Conservation (phyloP, 2,113 vertebrate genomes). For the Trachemys scripta region DNA sequence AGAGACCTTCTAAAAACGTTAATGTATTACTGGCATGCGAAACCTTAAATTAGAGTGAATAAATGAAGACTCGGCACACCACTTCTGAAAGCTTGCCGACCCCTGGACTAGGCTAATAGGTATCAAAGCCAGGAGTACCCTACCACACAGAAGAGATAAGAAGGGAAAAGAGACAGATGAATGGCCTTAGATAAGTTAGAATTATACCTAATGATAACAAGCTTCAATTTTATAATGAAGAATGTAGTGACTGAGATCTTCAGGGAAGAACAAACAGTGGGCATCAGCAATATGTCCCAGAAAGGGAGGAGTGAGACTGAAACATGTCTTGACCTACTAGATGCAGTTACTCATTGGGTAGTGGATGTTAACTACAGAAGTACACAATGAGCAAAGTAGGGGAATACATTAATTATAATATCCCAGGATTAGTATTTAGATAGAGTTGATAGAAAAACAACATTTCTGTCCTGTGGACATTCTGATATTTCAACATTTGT, state of each 20-base stretch:
- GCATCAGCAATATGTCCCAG: neutral
- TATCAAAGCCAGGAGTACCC: neutral
- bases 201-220: neutral
- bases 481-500: neutral
- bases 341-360: neutral
- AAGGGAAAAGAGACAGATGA: neutral
- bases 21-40: too few species aligned
- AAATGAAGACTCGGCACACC: too few species aligned
- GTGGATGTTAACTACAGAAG: slow-evolving; percentile 27
- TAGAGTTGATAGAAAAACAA: neutral
- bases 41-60: too few species aligned
- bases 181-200: neutral
- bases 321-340: neutral
- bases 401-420: neutral
- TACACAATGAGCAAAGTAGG: neutral
- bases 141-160: neutral
- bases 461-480: neutral
- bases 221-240: neutral
- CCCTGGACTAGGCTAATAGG: neutral
- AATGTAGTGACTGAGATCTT: neutral
- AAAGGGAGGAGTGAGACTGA: neutral
- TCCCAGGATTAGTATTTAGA: neutral
- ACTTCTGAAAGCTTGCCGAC: too few species aligned
- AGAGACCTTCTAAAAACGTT: too few species aligned
- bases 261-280: neutral